Base-by-base conservation (phyloP, 2,113 vertebrate species). In the Eptesicus fuscus region DNA sequence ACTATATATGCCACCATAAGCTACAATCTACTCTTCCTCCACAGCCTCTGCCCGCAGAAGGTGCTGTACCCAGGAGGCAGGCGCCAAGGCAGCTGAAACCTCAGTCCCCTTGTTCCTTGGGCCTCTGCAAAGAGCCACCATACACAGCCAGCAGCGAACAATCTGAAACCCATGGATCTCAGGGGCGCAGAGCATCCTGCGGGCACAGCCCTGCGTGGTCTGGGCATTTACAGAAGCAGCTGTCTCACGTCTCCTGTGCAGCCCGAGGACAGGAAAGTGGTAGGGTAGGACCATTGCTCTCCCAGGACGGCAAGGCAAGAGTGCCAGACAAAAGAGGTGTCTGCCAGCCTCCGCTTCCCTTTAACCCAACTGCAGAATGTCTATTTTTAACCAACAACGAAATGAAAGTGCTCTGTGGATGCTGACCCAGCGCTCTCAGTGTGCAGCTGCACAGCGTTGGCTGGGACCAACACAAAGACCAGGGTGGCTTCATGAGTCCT, bases 131-230 rank as follows among this genome's bases (percentile, higher is more conserved):
- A 51, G 42, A 82, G 51, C 32, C 63, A 5, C 63, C 6, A 8
- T 2, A 3, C 65, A 44, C 16, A 67, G 23, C 17, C 8, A 12
- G 56, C 22, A 28, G 12, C 2, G 17, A 14, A 16, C 14, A 20
- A 23, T 4, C 32, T 8, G 1, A 61, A 63, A 61, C 32, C 7
- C 17, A 18, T 35, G 7, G 51, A 30, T 9, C 77, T 42, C 13
- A 6, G 65, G 2, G 0, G 7, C 35, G 42, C 14, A 25, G 69
- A 40, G 42, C 2, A 0, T 32, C 2, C 5, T 22, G 4, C 0
- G 14, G 56, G 35, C 42, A 61, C 40, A 47, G 53, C 14, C 40
- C 40, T 63, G 5, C 9, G 71, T 23, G 63, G 42, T 51, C 40
- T 49, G 11, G 32, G 40, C 30, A 23, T 49, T 23, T 12, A 49